Evolutionary conservation across 2,113 vertebrate genomes (phyloP).

Genomic region (Otocyon megalotis): DNA sequence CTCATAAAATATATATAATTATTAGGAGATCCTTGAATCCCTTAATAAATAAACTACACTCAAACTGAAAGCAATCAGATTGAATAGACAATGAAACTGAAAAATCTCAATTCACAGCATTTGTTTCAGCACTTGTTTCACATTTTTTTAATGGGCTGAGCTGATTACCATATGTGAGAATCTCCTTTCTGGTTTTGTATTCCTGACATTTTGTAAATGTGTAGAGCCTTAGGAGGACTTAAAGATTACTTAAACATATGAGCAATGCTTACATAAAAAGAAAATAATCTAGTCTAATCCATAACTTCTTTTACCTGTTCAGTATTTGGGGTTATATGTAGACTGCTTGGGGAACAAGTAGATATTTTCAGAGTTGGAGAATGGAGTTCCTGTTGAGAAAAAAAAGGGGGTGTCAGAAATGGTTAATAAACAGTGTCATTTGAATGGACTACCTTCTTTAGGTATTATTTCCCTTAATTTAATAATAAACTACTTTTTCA

Average conservation of each 20-base stretch:
- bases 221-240: neutral
- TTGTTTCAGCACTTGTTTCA: neutral
- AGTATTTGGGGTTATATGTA: slow-evolving; percentile 72
- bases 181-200: neutral
- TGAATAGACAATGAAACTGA: slow-evolving; percentile 26
- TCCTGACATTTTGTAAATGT: neutral
- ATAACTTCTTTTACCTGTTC: slow-evolving; percentile 80
- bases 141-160: neutral
- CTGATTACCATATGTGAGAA: neutral
- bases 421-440: neutral
- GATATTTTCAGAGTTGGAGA: slow-evolving; percentile 80
- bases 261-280: slow-evolving; percentile 27
- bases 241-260: neutral
- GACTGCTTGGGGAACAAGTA: slow-evolving; percentile 67
- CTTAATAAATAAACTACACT: slow-evolving; percentile 45
- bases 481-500: neutral
- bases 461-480: slow-evolving; percentile 45
- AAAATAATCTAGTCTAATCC: neutral
- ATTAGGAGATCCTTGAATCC: neutral
- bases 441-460: neutral
- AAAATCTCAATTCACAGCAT: neutral
- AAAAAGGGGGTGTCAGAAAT: slow-evolving; percentile 37
- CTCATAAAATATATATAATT: slow-evolving; percentile 47
- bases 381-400: slow-evolving; percentile 79
- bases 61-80: slow-evolving; percentile 32